phyloP scores from a whole-genome alignment of 2,113 vertebrate genomes.

The Bucco capensis region DNA sequence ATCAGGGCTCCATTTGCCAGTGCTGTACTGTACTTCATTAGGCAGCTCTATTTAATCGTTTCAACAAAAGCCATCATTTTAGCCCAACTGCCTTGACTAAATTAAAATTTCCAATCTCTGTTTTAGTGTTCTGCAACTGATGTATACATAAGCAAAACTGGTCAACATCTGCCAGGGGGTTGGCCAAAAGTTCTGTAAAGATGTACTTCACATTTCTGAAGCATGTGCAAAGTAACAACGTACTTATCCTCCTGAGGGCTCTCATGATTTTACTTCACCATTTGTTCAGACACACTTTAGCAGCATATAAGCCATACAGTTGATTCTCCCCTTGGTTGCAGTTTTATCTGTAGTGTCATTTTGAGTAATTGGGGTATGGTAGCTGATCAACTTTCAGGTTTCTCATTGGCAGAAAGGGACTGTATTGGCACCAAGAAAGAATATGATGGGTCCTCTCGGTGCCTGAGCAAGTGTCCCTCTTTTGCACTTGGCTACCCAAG shows the following conservation, averaged over 20 bases:
- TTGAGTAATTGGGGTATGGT: slow-evolving; percentile 90
- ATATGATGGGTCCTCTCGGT: slow-evolving; percentile 81
- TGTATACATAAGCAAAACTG: slow-evolving; percentile 83
- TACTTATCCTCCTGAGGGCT: slow-evolving; percentile 79
- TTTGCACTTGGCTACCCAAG: slow-evolving; percentile 85
- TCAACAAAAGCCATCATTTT: slow-evolving; percentile 85
- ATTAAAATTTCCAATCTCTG: slow-evolving; percentile 88
- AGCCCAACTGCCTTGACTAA: slow-evolving; percentile 86
- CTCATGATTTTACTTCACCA: slow-evolving; percentile 87
- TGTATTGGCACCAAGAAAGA: slow-evolving; percentile 83
- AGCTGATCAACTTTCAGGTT: slow-evolving; percentile 87
- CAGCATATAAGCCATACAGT: slow-evolving; percentile 81
- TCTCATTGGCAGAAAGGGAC: slow-evolving; percentile 86
- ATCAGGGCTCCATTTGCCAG: slow-evolving; percentile 72
- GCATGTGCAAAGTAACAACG: slow-evolving; percentile 84
- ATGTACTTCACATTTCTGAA: slow-evolving; percentile 83
- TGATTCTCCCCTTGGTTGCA: slow-evolving; percentile 97
- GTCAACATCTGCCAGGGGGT: slow-evolving; percentile 86
- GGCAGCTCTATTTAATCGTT: slow-evolving; percentile 84
- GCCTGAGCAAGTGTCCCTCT: slow-evolving; percentile 80
- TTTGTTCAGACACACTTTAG: slow-evolving; percentile 91
- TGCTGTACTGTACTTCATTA: slow-evolving; percentile 83
- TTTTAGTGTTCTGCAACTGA: slow-evolving; percentile 85
- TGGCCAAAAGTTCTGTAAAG: slow-evolving; percentile 83
- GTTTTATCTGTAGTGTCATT: slow-evolving; percentile 91